A percentile compares a stretch with the other conserved stretches of the same genome.
Conservation (phyloP, 2,113 vertebrate genomes). For the Rutilus rutilus region DNA sequence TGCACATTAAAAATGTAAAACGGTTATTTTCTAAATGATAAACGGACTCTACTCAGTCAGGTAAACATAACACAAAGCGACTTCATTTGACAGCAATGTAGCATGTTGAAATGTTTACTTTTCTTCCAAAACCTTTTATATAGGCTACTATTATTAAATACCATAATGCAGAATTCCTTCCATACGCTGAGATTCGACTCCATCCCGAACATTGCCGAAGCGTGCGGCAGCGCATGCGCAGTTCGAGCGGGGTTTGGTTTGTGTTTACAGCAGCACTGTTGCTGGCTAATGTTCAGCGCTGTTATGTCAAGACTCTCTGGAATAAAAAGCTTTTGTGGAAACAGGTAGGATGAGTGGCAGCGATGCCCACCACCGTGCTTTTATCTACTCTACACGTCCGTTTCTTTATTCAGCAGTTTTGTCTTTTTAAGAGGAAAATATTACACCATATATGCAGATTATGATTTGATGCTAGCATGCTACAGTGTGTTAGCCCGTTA, state of each 20-base stretch:
- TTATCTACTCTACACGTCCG: neutral
- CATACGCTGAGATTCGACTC: neutral
- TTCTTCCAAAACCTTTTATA: neutral
- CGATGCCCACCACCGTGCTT: neutral
- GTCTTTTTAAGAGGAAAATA: neutral
- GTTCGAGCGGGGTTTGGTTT: conserved; percentile 67
- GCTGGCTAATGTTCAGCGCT: conserved; percentile 70
- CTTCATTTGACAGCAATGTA: neutral
- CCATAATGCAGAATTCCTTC: neutral
- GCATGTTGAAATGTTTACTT: neutral
- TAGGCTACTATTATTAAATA: no score
- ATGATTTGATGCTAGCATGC: conserved; percentile 30
- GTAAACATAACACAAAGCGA: neutral
- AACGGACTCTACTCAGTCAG: neutral
- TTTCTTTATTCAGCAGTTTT: neutral
- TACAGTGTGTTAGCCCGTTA: conserved; percentile 28
- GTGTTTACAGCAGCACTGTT: conserved; percentile 79
- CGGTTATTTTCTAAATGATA: neutral
- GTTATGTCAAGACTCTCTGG: conserved; percentile 65
- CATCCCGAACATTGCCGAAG: neutral
- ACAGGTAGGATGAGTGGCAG: conserved; percentile 65
- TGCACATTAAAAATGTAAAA: neutral
- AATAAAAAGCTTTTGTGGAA: conserved; percentile 64
- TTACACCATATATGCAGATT: neutral
- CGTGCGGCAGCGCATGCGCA: conserved; percentile 71